Base-by-base conservation (phyloP, 2,888 invertebrate species). In the Oscheius sp. region DNA sequence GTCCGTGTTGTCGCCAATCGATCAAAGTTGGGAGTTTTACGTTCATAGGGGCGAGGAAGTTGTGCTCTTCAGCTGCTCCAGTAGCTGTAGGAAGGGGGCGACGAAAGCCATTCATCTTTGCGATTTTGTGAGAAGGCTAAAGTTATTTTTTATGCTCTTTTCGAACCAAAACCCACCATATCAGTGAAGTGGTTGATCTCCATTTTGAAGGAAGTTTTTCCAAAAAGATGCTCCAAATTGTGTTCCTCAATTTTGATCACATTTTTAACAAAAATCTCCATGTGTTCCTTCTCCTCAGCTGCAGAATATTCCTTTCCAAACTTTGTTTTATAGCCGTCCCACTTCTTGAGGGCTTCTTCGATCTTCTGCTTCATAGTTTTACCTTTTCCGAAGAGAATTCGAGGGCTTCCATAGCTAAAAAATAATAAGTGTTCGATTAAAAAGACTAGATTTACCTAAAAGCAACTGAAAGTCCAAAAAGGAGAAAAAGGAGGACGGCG, bases 221-320 rank as follows among this genome's bases (percentile, higher is more conserved):
- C 85, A 25, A 73, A 50, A 12, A 72, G 72, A 53, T 72, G 78
- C 3, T 76, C 78, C 45, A 74, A 71, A 73, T 85, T 85, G 78
- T 85, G 85, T 25, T 77, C 70, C 15, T 80, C 74, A 67, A 84
- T 76, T 70, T 76, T 77, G 66, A 83, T 81, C 33, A 79, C 74
- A 50, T 78, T 82, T 71, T 84, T 80, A 65, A 83, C 82, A 72
- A 80, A 80, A 15, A 83, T 82, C 73, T 86, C 80, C 85, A 86
- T 84, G 66, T 76, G 76, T 33, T 76, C 72, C 46, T 75, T 79
- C 66, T 85, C 85, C 63, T 79, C 79, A 10, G 74, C 76, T 45
- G 81, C 81, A 50, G 69, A 50, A 69, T 79, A 85, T 15, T 72
- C 65, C 75, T 85, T 84, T 53, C 75, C 84, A 20, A 20, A 84